Percentiles rank a stretch among this genome's conserved stretches.
phyloP scores from a whole-genome alignment of 1,140 invertebrate species.

The Atta colombica region DNA sequence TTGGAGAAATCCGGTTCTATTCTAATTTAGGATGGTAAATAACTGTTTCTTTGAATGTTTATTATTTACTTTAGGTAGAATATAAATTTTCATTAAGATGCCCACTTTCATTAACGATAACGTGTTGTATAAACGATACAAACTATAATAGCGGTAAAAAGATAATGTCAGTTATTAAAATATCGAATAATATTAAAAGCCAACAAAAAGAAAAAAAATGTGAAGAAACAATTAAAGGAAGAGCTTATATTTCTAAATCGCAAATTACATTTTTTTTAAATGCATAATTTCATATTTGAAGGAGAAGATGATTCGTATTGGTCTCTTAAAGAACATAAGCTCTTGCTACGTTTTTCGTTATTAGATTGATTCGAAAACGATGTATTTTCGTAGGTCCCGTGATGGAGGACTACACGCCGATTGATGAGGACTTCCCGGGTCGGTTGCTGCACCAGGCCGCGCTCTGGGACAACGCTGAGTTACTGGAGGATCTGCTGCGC shows the following conservation, averaged over 20 bases:
- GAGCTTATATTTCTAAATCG: conserved; percentile 3
- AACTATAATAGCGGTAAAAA: not conserved
- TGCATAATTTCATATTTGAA: not conserved
- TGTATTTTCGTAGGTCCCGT: conserved; percentile 29
- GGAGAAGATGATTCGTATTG: not conserved
- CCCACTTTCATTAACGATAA: not conserved
- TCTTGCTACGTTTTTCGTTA: not conserved
- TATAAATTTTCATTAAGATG: conserved; percentile 20
- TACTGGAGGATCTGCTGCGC: conserved; percentile 93
- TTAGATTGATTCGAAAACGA: not conserved
- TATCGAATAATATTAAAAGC: not conserved
- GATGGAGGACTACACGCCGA: conserved; percentile 90
- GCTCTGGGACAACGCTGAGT: conserved; percentile 96
- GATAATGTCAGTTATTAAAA: not conserved
- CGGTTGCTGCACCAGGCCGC: conserved; percentile 94
- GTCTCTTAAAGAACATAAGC: not conserved
- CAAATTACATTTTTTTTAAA: not conserved
- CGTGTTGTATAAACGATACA: not conserved
- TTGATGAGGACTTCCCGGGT: conserved; percentile 93
- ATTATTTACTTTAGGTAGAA: not conserved
- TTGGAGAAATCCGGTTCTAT: conserved; percentile 1
- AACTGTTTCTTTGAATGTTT: not conserved
- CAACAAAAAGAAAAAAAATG: not conserved
- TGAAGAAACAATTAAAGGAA: not conserved
- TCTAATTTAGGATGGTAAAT: not conserved